A percentile compares a stretch with the other conserved stretches of the same genome.
Evolutionary conservation across 1,140 invertebrate species (phyloP).

Genomic region (Ptiloglossa arizonensis): DNA sequence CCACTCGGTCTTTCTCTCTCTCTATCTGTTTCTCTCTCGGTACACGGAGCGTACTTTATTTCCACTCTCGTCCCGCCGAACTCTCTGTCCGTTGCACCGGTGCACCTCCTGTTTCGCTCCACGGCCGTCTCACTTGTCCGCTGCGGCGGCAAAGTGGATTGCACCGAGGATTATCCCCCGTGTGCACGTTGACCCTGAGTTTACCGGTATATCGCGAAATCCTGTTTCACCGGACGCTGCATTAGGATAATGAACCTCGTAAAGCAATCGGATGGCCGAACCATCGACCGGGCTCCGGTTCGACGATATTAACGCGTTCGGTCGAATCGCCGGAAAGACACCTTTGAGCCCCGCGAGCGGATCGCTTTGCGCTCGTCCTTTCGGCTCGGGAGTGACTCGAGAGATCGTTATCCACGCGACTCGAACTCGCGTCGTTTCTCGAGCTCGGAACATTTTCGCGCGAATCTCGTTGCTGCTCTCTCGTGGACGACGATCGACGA

Average conservation of each 20-base stretch:
- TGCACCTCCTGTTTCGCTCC: constrained; percentile 4
- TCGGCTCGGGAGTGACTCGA: background rate
- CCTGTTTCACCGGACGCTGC: constrained; percentile 55
- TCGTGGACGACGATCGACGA: no score
- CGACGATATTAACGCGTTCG: constrained; percentile 37
- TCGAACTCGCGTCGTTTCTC: no score
- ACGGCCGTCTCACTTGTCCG: constrained; percentile 13
- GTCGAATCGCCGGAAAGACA: background rate
- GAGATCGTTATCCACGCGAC: no score
- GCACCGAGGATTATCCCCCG: constrained; percentile 54
- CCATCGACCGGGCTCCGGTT: constrained; percentile 15
- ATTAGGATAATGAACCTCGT: constrained; percentile 68
- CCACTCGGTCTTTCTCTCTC: background rate
- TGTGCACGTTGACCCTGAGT: constrained; percentile 54
- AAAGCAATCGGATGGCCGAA: constrained; percentile 43
- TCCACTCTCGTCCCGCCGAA: background rate
- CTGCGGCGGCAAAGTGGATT: constrained; percentile 51
- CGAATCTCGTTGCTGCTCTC: no score
- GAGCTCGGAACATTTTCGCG: no score
- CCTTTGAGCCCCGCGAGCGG: constrained; percentile 37
- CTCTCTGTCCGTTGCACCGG: constrained; percentile 1
- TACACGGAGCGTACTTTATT: background rate
- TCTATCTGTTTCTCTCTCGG: background rate
- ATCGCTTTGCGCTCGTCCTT: constrained; percentile 16
- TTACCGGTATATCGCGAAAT: constrained; percentile 53